phyloP scores from a whole-genome alignment of 2,113 vertebrate genomes.

The Nothoprocta perdicaria region DNA sequence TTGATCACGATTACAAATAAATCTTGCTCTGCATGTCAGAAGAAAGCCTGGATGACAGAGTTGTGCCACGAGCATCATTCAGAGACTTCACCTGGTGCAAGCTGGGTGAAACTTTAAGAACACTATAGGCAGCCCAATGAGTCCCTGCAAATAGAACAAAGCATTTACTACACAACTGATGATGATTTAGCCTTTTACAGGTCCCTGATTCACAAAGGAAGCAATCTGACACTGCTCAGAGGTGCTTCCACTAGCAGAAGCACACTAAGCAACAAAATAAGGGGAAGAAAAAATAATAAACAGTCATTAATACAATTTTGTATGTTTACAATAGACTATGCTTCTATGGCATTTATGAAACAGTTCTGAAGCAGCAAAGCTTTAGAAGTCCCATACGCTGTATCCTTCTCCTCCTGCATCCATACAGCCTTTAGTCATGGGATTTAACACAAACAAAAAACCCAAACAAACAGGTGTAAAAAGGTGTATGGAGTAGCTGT shows the following conservation, averaged over 20 bases:
- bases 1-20: background rate
- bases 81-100: background rate
- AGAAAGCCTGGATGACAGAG: background rate
- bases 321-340: background rate
- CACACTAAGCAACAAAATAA: slow-evolving; percentile 9
- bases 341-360: background rate
- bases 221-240: background rate
- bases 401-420: background rate
- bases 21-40: background rate
- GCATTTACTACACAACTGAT: background rate
- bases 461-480: background rate
- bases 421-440: background rate
- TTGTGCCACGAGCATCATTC: background rate
- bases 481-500: background rate
- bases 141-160: background rate
- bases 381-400: background rate
- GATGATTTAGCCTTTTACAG: background rate
- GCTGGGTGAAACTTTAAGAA: background rate
- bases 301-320: background rate
- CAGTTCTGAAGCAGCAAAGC: background rate
- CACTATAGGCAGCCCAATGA: background rate
- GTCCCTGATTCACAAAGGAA: slow-evolving; percentile 6
- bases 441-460: background rate
- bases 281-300: background rate
- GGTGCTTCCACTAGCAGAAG: background rate